These are phyloP conservation scores for Grapholita molesta DNA, from an alignment of 1,140 invertebrate species.

Conservation along the genomic window DNA sequence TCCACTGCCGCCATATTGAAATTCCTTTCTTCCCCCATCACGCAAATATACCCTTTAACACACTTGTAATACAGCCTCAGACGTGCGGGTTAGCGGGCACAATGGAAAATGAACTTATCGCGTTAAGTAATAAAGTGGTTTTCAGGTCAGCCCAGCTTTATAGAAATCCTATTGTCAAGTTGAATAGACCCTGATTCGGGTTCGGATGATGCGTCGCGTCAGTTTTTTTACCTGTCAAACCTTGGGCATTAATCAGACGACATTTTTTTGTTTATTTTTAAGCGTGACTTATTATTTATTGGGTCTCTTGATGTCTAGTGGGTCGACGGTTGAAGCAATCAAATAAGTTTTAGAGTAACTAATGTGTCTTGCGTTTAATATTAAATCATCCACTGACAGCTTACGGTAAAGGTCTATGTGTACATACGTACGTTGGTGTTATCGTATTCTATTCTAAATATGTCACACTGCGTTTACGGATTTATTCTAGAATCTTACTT, in stretches of 20 bases:
- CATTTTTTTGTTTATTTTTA: constrained; percentile 10
- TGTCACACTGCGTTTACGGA: no score
- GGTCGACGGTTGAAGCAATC: neutral
- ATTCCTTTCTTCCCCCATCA: constrained; percentile 11
- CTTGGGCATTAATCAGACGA: constrained; percentile 3
- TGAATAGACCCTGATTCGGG: constrained; percentile 4
- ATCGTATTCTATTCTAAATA: no score
- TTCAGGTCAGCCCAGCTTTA: neutral
- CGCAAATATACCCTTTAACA: constrained; percentile 12
- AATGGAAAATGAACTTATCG: neutral
- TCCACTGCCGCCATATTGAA: constrained; percentile 9
- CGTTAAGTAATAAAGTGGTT: neutral
- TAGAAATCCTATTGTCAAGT: constrained; percentile 14
- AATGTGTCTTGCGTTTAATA: neutral
- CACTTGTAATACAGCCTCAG: constrained; percentile 6
- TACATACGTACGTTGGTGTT: no score
- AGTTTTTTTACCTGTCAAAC: constrained; percentile 17
- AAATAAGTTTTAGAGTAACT: neutral
- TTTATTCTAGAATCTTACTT: no score
- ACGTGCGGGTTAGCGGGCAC: neutral
- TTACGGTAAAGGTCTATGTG: no score
- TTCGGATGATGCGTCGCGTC: constrained; percentile 2
- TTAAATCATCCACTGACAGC: no score
- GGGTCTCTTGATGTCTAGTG: constrained; percentile 4
- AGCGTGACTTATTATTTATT: constrained; percentile 17